Evolutionary conservation across 1,140 invertebrate genomes (phyloP).

Genomic region (Chlorops oryzae): DNA sequence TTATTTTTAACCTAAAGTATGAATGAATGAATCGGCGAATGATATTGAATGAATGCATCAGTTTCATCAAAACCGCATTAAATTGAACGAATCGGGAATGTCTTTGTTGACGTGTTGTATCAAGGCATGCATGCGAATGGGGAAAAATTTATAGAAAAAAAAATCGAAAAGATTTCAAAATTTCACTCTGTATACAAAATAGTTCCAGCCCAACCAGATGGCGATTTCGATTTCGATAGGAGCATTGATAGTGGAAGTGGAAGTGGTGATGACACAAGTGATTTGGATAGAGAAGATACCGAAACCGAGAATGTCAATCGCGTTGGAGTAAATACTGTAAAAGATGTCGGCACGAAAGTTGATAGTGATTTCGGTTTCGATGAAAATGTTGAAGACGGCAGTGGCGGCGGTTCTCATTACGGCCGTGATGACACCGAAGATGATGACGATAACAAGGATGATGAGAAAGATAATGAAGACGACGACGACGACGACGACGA

Average conservation of each 20-base stretch:
- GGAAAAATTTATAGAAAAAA: no score
- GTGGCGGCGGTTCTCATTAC: constrained; percentile 20
- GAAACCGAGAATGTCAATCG: constrained; percentile 18
- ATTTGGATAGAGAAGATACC: constrained; percentile 13
- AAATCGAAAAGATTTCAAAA: no score
- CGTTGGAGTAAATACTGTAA: no score
- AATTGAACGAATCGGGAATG: no score
- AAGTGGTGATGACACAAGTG: constrained; percentile 29
- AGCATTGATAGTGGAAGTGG: constrained; percentile 43
- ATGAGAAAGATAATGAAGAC: constrained; percentile 16
- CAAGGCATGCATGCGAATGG: no score
- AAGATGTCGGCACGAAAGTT: no score
- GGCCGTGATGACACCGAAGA: constrained; percentile 15
- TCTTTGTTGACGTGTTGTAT: no score
- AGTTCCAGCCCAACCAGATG: constrained; percentile 34
- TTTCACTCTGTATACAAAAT: no score
- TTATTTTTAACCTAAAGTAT: no score
- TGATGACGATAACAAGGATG: constrained; percentile 15
- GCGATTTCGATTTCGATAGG: constrained; percentile 32
- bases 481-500: constrained; percentile 12
- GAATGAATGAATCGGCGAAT: no score
- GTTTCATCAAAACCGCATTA: no score
- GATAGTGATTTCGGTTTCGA: constrained; percentile 18
- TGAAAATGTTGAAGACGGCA: constrained; percentile 12
- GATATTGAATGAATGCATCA: no score